phyloP scores from a whole-genome alignment of 1,140 invertebrate genomes.

The Spodoptera litura region DNA sequence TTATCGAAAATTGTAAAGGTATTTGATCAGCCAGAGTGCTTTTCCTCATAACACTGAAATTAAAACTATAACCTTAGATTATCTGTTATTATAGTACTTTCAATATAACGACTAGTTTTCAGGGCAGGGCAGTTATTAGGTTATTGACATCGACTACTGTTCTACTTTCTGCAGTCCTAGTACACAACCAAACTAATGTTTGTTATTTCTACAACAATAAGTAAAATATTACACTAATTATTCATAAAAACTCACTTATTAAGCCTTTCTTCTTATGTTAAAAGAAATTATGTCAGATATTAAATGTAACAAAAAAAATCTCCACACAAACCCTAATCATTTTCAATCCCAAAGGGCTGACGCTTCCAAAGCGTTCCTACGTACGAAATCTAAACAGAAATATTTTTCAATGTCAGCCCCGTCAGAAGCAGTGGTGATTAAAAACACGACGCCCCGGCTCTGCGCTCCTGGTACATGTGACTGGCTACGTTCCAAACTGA shows the following conservation, averaged over 20 bases:
- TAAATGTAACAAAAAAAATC: neutral
- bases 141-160: neutral
- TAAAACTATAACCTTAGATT: neutral
- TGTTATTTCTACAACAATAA: no score
- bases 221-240: no score
- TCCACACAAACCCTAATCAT: slow-evolving; percentile 11
- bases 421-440: slow-evolving; percentile 40
- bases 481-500: slow-evolving; percentile 43
- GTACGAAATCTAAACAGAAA: slow-evolving; percentile 22
- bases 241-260: no score
- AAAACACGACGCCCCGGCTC: slow-evolving; percentile 35
- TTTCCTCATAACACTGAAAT: slow-evolving; percentile 15
- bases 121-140: neutral
- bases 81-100: neutral
- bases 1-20: neutral
- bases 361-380: neutral
- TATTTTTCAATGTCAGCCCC: slow-evolving; percentile 43
- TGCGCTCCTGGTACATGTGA: slow-evolving; percentile 38
- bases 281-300: no score
- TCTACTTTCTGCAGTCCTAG: no score
- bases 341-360: slow-evolving; percentile 2
- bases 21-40: slow-evolving; percentile 24
- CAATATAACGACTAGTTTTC: neutral
- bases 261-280: no score
- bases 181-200: no score